Conservation (phyloP, 2,797 vertebrate species). For the Dermochelys coriacea region DNA sequence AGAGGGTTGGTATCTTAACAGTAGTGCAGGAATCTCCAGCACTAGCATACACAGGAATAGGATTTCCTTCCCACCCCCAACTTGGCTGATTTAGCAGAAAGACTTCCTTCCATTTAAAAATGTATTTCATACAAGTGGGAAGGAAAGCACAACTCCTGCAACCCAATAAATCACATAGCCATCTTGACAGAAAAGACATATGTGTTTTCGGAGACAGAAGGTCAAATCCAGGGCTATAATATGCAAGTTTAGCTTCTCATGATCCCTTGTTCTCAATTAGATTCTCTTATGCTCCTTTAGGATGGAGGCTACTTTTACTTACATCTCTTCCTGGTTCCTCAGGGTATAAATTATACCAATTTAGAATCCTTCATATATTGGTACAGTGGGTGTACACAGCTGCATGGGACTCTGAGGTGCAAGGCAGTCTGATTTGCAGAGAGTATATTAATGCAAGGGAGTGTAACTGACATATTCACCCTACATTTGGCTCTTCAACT, state of each 20-base stretch:
- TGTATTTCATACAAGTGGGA: rapidly evolving
- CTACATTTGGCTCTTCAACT: background rate
- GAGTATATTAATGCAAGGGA: background rate
- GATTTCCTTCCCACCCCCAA: constrained; percentile 61
- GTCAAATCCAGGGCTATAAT: background rate
- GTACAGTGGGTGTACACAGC: background rate
- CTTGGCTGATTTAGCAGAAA: background rate
- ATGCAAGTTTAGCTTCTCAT: background rate
- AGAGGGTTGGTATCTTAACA: background rate
- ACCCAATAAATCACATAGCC: background rate
- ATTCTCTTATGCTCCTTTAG: background rate
- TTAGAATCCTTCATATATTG: background rate
- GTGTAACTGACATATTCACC: background rate
- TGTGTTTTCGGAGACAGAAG: background rate
- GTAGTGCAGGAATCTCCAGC: background rate
- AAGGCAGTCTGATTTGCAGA: background rate
- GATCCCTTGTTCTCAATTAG: background rate
- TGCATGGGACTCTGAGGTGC: rapidly evolving
- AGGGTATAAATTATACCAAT: background rate
- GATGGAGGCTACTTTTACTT: background rate
- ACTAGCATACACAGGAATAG: constrained; percentile 51
- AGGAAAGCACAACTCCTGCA: background rate
- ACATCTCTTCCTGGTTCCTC: background rate
- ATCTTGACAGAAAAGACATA: background rate
- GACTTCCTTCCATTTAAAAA: constrained; percentile 6